Conservation (phyloP, 2,888 invertebrate genomes). For the Geophilus truncorum region DNA sequence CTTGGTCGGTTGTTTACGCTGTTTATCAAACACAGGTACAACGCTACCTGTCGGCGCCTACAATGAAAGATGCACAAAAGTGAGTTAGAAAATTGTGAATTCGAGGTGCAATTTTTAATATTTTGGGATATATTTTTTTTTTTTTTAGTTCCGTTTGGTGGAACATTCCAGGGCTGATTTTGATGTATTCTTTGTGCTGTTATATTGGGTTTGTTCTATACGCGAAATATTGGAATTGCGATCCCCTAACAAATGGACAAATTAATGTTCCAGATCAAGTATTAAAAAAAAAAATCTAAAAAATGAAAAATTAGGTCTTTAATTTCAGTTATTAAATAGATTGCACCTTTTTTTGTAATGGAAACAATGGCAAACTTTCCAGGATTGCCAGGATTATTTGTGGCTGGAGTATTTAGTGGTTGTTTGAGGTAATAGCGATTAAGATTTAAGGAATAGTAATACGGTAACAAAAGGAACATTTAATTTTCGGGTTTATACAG, state of each 20-base stretch:
- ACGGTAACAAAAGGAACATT: too few species aligned
- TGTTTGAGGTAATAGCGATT: conserved; percentile 25
- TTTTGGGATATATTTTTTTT: background rate
- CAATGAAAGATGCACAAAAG: conserved; percentile 28
- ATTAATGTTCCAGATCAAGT: conserved; percentile 29
- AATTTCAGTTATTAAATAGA: too few species aligned
- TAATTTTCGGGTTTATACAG: background rate
- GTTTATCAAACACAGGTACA: conserved; percentile 33
- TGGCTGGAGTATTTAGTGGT: conserved; percentile 33
- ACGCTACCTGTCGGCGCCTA: conserved; percentile 27
- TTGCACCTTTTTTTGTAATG: conserved; percentile 31
- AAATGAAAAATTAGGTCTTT: too few species aligned
- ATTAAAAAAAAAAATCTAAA: background rate
- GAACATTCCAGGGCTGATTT: conserved; percentile 25
- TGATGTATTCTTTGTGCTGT: conserved; percentile 22
- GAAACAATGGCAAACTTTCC: conserved; percentile 22
- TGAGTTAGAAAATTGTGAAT: background rate
- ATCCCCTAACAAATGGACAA: background rate
- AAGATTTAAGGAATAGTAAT: background rate
- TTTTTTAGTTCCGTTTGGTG: background rate
- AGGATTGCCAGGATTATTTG: conserved; percentile 27
- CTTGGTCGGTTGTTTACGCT: background rate
- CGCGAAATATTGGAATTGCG: background rate
- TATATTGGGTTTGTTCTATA: conserved; percentile 27
- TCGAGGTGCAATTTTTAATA: background rate